These are phyloP conservation scores for Rhagonycha fulva DNA, from an alignment of 2,888 invertebrate species.

Conservation along the genomic window DNA sequence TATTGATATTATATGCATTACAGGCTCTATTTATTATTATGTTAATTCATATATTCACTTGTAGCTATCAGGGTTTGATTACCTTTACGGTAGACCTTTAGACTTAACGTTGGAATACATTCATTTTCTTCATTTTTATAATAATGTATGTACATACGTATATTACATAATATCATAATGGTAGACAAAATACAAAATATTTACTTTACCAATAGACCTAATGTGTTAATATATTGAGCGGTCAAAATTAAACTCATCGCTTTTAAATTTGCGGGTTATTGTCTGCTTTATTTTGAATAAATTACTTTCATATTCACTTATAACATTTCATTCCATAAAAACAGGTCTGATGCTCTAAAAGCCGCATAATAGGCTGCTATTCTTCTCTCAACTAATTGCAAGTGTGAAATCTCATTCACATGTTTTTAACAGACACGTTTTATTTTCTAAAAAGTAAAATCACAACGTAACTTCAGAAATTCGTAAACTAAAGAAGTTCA, in stretches of 20 bases:
- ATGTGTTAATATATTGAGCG: background rate
- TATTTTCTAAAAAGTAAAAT: background rate
- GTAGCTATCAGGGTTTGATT: background rate
- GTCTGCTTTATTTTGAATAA: background rate
- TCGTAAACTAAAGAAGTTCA: background rate
- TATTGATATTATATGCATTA: too few relatives aligned
- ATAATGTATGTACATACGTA: background rate
- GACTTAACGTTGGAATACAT: background rate
- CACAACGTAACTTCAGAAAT: background rate
- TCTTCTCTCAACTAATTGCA: background rate
- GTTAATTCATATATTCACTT: background rate
- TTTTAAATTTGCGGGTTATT: background rate
- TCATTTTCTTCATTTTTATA: background rate
- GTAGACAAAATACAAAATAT: background rate
- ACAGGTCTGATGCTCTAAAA: background rate
- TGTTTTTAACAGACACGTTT: background rate
- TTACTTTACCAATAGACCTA: background rate
- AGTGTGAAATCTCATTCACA: background rate
- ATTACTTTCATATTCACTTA: background rate
- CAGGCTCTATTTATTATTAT: too few relatives aligned
- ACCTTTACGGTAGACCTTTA: background rate
- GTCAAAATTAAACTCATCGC: background rate
- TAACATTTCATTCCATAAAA: background rate
- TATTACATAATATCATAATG: too few relatives aligned
- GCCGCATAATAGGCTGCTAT: background rate